Percentiles rank a stretch among this genome's conserved stretches.
Evolutionary conservation across 1,140 invertebrate genomes (phyloP).

Genomic region (Mesaphorura yosii): DNA sequence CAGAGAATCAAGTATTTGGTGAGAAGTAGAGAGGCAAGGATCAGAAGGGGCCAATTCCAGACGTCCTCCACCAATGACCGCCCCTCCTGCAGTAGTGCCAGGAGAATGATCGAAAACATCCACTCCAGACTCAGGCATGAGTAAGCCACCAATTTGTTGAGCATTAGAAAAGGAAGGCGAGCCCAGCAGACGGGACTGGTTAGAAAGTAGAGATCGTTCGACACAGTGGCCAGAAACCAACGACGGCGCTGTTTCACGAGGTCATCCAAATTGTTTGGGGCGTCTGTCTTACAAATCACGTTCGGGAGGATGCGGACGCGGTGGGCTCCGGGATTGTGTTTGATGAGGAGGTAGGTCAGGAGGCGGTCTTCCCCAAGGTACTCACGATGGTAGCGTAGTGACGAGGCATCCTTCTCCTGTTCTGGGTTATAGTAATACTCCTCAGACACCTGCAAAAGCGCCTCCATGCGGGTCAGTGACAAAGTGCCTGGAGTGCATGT

Average conservation of each 20-base stretch:
- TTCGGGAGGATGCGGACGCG: constrained; percentile 9
- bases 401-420: not conserved
- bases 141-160: too few species aligned
- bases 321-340: not conserved
- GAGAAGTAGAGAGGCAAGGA: not conserved
- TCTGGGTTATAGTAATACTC: constrained; percentile 12
- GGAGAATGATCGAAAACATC: too few species aligned
- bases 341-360: constrained; percentile 15
- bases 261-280: constrained; percentile 11
- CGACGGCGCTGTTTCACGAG: constrained; percentile 15
- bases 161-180: constrained; percentile 3
- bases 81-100: too few species aligned
- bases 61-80: too few species aligned
- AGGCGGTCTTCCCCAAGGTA: constrained; percentile 16
- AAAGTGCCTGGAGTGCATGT: constrained; percentile 15
- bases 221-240: constrained; percentile 16
- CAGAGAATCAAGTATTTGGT: too few species aligned
- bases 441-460: constrained; percentile 10
- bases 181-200: constrained; percentile 10
- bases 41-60: not conserved
- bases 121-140: too few species aligned
- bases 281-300: constrained; percentile 17
- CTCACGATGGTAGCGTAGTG: constrained; percentile 7
- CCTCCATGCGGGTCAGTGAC: constrained; percentile 8
- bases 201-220: constrained; percentile 10